Base-by-base conservation (phyloP, 1,140 invertebrate species). In the Philotrypesis tridentata region DNA sequence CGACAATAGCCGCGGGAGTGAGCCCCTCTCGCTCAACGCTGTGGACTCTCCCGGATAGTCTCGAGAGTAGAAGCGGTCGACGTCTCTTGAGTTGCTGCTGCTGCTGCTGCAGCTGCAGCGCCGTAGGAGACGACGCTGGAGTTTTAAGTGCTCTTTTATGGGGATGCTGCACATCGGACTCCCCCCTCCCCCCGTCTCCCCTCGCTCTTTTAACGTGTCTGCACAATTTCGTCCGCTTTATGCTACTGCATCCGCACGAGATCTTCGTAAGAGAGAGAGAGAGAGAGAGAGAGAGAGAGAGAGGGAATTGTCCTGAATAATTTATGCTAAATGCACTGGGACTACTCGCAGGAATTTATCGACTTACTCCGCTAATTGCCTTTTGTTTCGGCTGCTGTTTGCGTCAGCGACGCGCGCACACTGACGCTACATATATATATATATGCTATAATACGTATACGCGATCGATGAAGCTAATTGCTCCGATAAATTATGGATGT, bases 1-100 rank as follows among this genome's bases (percentile, higher is more conserved):
- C 82, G 83, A 87, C 85, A 87, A 87, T 86, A 80, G 81, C 79
- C 82, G 40, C 40, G 77, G 48, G 77, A 78, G 27, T 4, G 61
- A 55, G 48, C 21, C 14, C 6, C 48, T 55, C 48, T 25, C 29
- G 40, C 23, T 27, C 25, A 12, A 21, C 17, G 33, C 27, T 43
- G 23, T 75, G 43, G 43, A 55, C 40, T 55, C 40, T 55, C 33
- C 31, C 14, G 21, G n/a, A n/a, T n/a, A 55, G 60, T 25, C 33
- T 55, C 73, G 43, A 17, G 17, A 25, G 25, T 12, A 14, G 25
- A 23, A 11, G 60, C 4, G 33, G 40, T 55, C 33, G 17, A 17
- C 63, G 27, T 37, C 63, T 27, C 63, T 65, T 25, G 25, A 29
- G n/a, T n/a, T n/a, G n/a, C n/a, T n/a, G n/a, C n/a, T n/a, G n/a